Percentiles rank a stretch among this genome's conserved stretches.
Conservation (phyloP, 2,797 vertebrate genomes). For the Danio kyathit region DNA sequence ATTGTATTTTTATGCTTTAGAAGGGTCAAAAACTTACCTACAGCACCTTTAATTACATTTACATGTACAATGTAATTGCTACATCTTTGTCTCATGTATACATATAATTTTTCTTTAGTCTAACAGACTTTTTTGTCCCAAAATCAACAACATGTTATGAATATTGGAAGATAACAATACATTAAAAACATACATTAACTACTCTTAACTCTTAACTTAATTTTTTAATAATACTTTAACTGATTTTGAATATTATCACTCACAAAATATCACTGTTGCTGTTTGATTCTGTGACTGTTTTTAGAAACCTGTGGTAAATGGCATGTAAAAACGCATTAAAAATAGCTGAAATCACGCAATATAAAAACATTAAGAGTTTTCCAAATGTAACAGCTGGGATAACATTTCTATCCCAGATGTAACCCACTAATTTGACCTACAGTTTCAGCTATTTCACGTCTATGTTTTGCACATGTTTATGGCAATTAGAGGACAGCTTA, state of each 20-base stretch:
- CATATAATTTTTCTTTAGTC: no score
- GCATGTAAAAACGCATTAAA: background rate
- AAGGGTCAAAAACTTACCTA: no score
- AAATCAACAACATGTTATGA: background rate
- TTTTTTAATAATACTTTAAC: no score
- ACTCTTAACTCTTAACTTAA: background rate
- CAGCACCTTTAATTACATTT: no score
- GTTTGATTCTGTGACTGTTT: background rate
- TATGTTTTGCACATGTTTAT: conserved; percentile 51
- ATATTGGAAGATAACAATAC: background rate
- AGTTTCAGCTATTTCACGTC: conserved; percentile 50
- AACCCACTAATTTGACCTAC: background rate
- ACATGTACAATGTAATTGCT: no score
- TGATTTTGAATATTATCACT: background rate
- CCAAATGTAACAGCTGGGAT: background rate
- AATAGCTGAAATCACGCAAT: background rate
- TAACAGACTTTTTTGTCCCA: no score
- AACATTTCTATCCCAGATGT: background rate
- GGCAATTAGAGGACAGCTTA: conserved; percentile 67
- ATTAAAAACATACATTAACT: background rate
- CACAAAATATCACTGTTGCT: background rate
- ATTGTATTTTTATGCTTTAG: no score
- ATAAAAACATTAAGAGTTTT: background rate
- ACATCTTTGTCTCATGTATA: no score
- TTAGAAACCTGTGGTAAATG: background rate